Percentiles rank a stretch among this genome's conserved stretches.
phyloP scores from a whole-genome alignment of 2,888 invertebrate genomes.

The Blera fallax region DNA sequence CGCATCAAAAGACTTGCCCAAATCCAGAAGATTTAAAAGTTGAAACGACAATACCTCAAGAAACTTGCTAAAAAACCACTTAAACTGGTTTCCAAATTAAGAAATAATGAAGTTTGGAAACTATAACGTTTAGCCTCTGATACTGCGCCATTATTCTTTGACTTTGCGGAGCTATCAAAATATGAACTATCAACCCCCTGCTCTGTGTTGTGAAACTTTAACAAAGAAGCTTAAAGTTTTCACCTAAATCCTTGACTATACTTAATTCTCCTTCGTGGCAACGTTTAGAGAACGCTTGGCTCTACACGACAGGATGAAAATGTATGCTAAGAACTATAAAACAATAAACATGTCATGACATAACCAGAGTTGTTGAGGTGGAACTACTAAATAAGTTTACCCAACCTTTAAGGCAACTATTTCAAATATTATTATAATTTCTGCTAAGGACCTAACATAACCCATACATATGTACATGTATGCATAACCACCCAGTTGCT shows the following conservation, averaged over 20 bases:
- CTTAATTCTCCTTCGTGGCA: not conserved
- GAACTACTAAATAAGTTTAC: conserved; percentile 47
- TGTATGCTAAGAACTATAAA: conserved; percentile 15
- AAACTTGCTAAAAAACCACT: not conserved
- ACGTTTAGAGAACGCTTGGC: not conserved
- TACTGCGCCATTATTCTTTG: too few relatives aligned
- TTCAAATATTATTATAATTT: conserved; percentile 53
- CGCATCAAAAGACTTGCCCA: too few relatives aligned
- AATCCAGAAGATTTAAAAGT: too few relatives aligned
- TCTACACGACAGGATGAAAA: not conserved
- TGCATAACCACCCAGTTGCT: not conserved
- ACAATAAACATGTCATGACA: conserved; percentile 44
- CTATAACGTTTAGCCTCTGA: not conserved
- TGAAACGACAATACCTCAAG: too few relatives aligned
- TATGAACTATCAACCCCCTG: not conserved
- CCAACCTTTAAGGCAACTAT: conserved; percentile 44
- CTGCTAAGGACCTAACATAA: not conserved
- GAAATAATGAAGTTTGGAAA: not conserved
- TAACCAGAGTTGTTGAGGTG: conserved; percentile 33
- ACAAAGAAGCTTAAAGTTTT: conserved; percentile 4
- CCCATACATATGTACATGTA: not conserved
- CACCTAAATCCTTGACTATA: not conserved
- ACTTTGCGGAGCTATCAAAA: not conserved
- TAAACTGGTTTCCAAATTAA: not conserved
- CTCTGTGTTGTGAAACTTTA: not conserved